Base-by-base conservation (phyloP, 2,888 invertebrate genomes). In the Selenia dentaria region DNA sequence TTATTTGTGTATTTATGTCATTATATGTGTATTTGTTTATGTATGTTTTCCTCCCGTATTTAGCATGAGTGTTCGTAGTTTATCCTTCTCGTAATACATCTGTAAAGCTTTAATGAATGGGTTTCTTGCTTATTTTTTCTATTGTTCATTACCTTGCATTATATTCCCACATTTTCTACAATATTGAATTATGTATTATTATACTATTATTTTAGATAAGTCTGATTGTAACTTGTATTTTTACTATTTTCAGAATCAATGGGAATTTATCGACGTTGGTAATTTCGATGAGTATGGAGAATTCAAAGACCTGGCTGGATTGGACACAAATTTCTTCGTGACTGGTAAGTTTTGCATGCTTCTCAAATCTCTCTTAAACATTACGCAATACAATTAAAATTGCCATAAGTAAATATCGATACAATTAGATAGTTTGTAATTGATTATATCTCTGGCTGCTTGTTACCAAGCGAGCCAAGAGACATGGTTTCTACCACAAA, bases 261-360 rank as follows among this genome's bases (percentile, higher is more conserved):
- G 93, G 92, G 93, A 93, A 61, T 70, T 92, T 51, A 66, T 72
- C 50, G 88, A 91, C 74, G 59, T 75, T 59, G 78, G 75, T 49
- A 74, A 73, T 59, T 79, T 77, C 50, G 84, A 87, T 54, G 83
- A 83, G 42, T 83, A 81, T 59, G 68, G 83, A 38, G 84, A 83
- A 68, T 80, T 93, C 35, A 91, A 91, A 57, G 93, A 93, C 51
- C 92, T 90, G 78, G 91, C 92, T 14, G 93, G 93, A 33, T 91
- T 94, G 62, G 93, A 94, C 70, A 92, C 91, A 67, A 92, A 92
- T 77, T 83, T 92, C 45, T 55, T 51, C 67, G 65, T 83, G 44
- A 48, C 47, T 0, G 89, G 90, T 90, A 58, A 88, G 89, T 88
- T 41, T 46, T 57, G 62, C 59, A 62, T 63, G 37, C 18, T 45